Evolutionary conservation across 2,888 invertebrate genomes (phyloP).

Genomic region (Hirtodrosophila trivittata): DNA sequence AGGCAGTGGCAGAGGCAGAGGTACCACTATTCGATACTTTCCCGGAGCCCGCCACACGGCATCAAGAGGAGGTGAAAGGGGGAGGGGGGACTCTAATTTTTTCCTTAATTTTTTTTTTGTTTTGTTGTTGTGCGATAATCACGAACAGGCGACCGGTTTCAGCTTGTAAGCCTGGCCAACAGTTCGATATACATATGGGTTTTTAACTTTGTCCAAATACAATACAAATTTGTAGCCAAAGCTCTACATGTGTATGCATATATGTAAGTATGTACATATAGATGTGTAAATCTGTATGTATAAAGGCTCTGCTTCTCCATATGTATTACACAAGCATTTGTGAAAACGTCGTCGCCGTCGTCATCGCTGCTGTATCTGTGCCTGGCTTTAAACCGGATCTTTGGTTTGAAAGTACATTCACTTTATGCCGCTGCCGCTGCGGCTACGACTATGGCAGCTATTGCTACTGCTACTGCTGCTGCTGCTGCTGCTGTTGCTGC

Average conservation of each 20-base stretch:
- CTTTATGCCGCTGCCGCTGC: constrained; percentile 69
- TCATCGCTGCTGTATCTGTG: constrained; percentile 64
- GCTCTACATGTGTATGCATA: constrained; percentile 27
- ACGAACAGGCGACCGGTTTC: constrained; percentile 57
- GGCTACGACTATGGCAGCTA: constrained; percentile 26
- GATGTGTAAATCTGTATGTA: constrained; percentile 8
- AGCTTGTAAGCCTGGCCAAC: constrained; percentile 57
- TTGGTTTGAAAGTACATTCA: constrained; percentile 81
- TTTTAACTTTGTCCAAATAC: constrained; percentile 52
- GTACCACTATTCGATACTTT: constrained; percentile 43
- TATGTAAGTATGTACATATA: constrained; percentile 20
- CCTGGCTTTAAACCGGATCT: constrained; percentile 80
- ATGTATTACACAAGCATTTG: constrained; percentile 77
- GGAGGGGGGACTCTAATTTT: constrained; percentile 20
- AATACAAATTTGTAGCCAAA: constrained; percentile 55
- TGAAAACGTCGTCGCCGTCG: constrained; percentile 68
- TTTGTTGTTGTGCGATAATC: constrained; percentile 49
- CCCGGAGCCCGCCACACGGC: constrained; percentile 29
- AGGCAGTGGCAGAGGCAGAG: constrained; percentile 10
- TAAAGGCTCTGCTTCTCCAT: constrained; percentile 46
- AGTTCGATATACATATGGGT: constrained; percentile 56
- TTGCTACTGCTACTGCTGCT: constrained; percentile 26
- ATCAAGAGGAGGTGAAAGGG: neutral
- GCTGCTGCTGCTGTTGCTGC: constrained; percentile 24
- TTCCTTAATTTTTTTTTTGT: constrained; percentile 25